Percentiles rank a stretch among this genome's conserved stretches.
phyloP scores from a whole-genome alignment of 2,797 vertebrate genomes.

The Todus mexicanus region DNA sequence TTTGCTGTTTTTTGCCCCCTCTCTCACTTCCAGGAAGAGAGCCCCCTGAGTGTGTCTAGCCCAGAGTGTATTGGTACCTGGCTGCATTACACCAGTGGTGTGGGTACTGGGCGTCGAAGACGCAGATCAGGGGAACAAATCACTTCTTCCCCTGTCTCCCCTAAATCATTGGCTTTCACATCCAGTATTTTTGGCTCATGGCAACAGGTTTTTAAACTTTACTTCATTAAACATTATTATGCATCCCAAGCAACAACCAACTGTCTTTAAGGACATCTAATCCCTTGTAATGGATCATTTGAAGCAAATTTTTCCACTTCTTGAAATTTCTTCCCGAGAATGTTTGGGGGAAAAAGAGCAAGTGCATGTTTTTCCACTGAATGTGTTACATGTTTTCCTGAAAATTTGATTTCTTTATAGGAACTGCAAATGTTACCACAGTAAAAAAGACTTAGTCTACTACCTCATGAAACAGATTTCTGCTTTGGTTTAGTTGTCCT shows the following conservation, averaged over 20 bases:
- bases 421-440: conserved; percentile 45
- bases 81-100: conserved; percentile 94
- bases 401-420: conserved; percentile 57
- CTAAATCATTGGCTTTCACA: conserved; percentile 97
- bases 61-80: conserved; percentile 94
- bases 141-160: conserved; percentile 95
- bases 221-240: conserved; percentile 87
- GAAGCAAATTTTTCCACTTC: conserved; percentile 70
- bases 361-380: conserved; percentile 63
- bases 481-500: conserved; percentile 74
- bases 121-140: conserved; percentile 97
- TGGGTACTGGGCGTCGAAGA: conserved; percentile 94
- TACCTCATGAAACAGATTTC: conserved; percentile 39
- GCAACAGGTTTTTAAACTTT: conserved; percentile 97
- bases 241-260: conserved; percentile 78
- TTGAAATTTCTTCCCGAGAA: conserved; percentile 49
- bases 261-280: conserved; percentile 90
- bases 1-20: conserved; percentile 91
- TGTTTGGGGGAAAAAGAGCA: conserved; percentile 61
- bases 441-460: conserved; percentile 23
- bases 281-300: conserved; percentile 76
- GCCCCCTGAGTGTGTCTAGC: conserved; percentile 96
- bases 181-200: conserved; percentile 98
- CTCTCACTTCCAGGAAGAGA: conserved; percentile 94
- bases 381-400: conserved; percentile 41